Percentiles rank a stretch among this genome's conserved stretches.
Conservation (phyloP, 2,113 vertebrate species). For the Lonchura striata region DNA sequence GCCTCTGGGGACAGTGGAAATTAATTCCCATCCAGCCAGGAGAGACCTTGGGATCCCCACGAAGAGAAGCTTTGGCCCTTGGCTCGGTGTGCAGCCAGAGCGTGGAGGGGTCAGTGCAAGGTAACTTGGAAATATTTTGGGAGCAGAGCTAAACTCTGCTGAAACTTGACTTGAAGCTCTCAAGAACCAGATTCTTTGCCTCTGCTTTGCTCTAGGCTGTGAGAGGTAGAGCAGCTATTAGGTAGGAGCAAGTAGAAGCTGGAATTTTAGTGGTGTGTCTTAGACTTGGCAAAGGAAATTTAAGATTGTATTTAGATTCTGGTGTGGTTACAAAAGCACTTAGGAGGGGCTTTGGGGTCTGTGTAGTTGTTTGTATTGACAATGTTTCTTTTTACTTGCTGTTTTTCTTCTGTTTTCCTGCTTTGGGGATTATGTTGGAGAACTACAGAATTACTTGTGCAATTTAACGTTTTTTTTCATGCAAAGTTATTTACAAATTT, state of each 20-base stretch:
- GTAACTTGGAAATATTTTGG: not conserved
- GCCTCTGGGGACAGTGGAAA: not conserved
- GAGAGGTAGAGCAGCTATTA: not conserved
- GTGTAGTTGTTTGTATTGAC: not conserved
- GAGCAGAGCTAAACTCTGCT: not conserved
- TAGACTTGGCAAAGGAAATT: not conserved
- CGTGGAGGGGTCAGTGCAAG: not conserved
- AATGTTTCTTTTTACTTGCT: not conserved
- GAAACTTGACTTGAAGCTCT: constrained; percentile 7
- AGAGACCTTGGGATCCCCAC: rapidly evolving
- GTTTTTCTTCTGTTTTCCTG: constrained; percentile 11
- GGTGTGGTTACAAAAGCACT: constrained; percentile 16
- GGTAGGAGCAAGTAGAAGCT: not conserved
- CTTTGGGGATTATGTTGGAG: not conserved
- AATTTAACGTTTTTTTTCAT: constrained; percentile 70
- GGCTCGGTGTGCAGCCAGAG: not conserved
- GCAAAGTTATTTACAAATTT: constrained; percentile 67
- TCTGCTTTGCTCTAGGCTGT: not conserved
- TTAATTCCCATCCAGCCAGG: not conserved
- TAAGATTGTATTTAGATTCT: not conserved
- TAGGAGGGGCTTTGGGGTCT: not conserved
- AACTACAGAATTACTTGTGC: constrained; percentile 19
- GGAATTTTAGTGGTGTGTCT: not conserved
- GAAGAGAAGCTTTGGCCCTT: not conserved
- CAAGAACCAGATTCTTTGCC: not conserved